Conservation (phyloP, 2,113 vertebrate species). For the Odocoileus virginianus region DNA sequence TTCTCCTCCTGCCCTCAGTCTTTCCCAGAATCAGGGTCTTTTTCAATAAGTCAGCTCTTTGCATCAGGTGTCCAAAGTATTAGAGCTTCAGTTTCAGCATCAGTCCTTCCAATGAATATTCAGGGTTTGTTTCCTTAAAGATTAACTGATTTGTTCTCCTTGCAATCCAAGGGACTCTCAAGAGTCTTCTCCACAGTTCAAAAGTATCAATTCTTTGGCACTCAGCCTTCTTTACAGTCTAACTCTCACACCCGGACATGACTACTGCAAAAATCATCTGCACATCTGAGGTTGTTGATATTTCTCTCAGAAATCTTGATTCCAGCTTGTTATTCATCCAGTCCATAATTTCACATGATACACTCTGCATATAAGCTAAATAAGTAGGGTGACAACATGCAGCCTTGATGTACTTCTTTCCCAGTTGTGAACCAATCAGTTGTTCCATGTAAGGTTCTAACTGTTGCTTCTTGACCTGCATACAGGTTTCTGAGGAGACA, state of each 20-base stretch:
- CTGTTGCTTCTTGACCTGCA: background rate
- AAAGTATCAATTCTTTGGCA: background rate
- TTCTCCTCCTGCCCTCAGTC: background rate
- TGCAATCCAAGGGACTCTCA: background rate
- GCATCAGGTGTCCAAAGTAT: background rate
- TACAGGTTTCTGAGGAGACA: background rate
- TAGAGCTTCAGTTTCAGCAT: background rate
- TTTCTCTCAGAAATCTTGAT: background rate
- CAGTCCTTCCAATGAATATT: background rate
- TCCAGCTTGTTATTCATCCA: background rate
- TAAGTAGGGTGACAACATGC: background rate
- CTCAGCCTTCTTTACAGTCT: background rate
- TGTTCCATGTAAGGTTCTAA: background rate
- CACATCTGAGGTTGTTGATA: background rate
- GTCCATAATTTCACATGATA: background rate
- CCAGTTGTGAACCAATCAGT: background rate
- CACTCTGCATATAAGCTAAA: background rate
- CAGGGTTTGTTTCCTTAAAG: background rate
- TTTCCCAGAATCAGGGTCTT: background rate
- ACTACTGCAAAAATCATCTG: background rate
- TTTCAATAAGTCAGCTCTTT: background rate
- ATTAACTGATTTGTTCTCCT: background rate
- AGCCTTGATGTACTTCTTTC: background rate
- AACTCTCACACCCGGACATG: background rate
- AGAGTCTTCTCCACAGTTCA: background rate